phyloP scores from a whole-genome alignment of 2,888 invertebrate genomes.

The Ormyrus labotus region DNA sequence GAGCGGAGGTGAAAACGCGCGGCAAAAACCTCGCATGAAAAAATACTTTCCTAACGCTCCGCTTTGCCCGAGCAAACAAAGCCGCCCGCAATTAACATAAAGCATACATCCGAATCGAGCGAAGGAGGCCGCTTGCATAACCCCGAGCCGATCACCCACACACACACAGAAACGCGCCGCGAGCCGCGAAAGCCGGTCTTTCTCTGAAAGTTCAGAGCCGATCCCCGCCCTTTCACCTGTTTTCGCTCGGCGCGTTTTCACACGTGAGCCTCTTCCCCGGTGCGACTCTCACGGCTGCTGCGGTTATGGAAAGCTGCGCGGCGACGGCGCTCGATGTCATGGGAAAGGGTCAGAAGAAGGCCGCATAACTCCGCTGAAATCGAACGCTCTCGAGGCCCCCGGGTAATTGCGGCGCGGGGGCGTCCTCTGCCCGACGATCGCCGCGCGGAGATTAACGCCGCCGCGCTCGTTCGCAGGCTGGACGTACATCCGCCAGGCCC shows the following conservation, averaged over 20 bases:
- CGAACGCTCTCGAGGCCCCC: neutral
- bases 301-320: neutral
- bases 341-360: slow-evolving; percentile 38
- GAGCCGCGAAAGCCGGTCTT: neutral
- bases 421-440: slow-evolving; percentile 24
- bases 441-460: slow-evolving; percentile 33
- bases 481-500: neutral
- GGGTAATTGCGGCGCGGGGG: slow-evolving; percentile 27
- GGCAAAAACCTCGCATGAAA: no score
- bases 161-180: neutral
- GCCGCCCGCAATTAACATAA: slow-evolving; percentile 35
- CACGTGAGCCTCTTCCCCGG: no score
- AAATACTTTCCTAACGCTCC: no score
- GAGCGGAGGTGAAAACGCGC: no score
- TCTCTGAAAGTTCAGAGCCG: slow-evolving; percentile 5
- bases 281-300: no score
- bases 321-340: slow-evolving; percentile 20
- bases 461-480: neutral
- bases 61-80: slow-evolving; percentile 15
- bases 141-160: neutral
- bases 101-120: slow-evolving; percentile 22
- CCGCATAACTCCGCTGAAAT: slow-evolving; percentile 7
- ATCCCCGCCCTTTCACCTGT: slow-evolving; percentile 27
- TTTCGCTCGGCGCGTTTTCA: neutral
- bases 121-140: slow-evolving; percentile 28